These are phyloP conservation scores for Neodontobutis hainanensis DNA, from an alignment of 2,113 vertebrate species.

Conservation along the genomic window DNA sequence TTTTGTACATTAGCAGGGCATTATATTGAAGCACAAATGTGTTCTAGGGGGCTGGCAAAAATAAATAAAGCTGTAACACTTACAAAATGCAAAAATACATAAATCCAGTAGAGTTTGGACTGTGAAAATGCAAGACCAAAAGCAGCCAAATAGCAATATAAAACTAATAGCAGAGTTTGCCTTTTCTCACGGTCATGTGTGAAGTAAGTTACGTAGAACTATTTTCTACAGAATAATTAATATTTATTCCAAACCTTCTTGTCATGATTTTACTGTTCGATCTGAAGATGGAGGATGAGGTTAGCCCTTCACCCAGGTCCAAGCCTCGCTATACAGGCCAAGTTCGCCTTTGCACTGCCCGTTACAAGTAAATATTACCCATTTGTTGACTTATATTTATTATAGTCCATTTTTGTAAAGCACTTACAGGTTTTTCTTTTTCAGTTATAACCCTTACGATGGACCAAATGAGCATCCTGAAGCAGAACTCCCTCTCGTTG, in stretches of 20 bases:
- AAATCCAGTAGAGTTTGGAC: too few species aligned
- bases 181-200: too few species aligned
- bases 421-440: neutral
- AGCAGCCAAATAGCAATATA: too few species aligned
- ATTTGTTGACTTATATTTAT: neutral
- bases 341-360: slow-evolving; percentile 95
- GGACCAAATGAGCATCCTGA: slow-evolving; percentile 98
- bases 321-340: slow-evolving; percentile 94
- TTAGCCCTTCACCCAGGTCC: slow-evolving; percentile 83
- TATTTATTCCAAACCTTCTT: neutral
- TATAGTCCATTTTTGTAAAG: neutral
- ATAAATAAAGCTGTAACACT: too few species aligned
- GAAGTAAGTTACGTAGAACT: too few species aligned
- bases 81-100: too few species aligned
- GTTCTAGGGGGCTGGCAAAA: too few species aligned
- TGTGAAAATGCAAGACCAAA: too few species aligned
- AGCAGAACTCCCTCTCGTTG: slow-evolving; percentile 95
- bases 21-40: too few species aligned
- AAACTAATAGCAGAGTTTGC: too few species aligned
- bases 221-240: too few species aligned
- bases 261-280: neutral
- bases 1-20: too few species aligned
- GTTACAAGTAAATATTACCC: slow-evolving; percentile 86
- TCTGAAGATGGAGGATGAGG: slow-evolving; percentile 91
- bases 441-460: slow-evolving; percentile 96